Evolutionary conservation across 2,113 vertebrate genomes (phyloP), one percentile per base, ranked within the genome.

Genomic region (Anoplopoma fimbria): DNA sequence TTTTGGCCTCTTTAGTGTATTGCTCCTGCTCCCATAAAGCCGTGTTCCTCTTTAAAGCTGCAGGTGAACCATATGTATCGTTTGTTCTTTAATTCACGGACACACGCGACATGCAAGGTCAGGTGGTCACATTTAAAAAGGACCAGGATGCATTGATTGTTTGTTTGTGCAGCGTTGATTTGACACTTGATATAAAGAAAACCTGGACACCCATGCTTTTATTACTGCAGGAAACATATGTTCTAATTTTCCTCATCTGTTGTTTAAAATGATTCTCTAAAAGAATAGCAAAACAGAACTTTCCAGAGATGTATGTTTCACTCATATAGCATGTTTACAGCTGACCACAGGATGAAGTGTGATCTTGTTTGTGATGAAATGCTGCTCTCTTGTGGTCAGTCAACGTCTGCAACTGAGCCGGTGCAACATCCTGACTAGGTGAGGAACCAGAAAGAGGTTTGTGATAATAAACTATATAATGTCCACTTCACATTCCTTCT

Each of bases 381-480:
- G 53, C 81, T 90, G 78, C 88, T 4, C 88, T 84, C 89, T 84
- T 31, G 85, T 88, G 90, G 77, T 57, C 34, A 62, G 15, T 47
- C 6, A 45, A 3, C 6, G 1, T 55, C 38, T 40, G 9, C 3
- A 25, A 55, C 21, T 23, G 27, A 45, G 42, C 9, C 25, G 40
- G 14, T 36, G 34, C 64, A 36, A 33, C 27, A 17, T 34, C 33
- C 21, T 42, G 38, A n/a, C 0, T 1, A 19, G 2, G 25, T 38
- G n/a, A 68, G 29, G 23, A 19, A 47, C 42, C 31, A 27, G 40
- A 21, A 7, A 21, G 4, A 58, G 17, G 25, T 12, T 23, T 58
- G 4, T 21, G 15, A 29, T 42, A 21, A 21, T 29, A 55, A 36
- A n/a, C 47, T 2, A 36, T 4, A 7, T 19, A 55, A 38, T 13